These are phyloP conservation scores for Sebastes iracundus DNA, from an alignment of 2,797 vertebrate species.

Conservation along the genomic window DNA sequence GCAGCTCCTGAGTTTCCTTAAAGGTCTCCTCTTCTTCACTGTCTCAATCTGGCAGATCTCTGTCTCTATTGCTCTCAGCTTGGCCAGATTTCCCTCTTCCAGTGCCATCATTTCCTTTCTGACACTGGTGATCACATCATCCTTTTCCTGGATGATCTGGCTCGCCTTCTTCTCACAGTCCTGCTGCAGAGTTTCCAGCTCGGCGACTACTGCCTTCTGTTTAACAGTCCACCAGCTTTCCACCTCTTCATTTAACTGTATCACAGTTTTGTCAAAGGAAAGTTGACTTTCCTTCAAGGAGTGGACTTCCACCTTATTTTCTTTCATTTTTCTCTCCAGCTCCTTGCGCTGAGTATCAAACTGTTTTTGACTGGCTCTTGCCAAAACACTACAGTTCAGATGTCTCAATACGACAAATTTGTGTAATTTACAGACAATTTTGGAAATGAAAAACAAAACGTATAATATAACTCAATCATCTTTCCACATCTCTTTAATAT, in stretches of 20 bases:
- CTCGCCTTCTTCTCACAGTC: background rate
- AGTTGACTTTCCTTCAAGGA: background rate
- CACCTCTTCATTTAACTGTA: background rate
- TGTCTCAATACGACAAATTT: no score
- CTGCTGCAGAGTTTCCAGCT: background rate
- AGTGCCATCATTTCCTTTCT: background rate
- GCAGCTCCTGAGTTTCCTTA: background rate
- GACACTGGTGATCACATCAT: background rate
- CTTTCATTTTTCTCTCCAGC: background rate
- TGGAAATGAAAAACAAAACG: no score
- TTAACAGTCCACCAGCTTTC: background rate
- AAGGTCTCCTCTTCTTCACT: background rate
- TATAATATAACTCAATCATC: background rate
- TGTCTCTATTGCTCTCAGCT: background rate
- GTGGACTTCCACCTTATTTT: background rate
- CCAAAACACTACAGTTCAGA: no score
- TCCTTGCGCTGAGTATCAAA: background rate
- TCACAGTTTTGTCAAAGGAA: background rate
- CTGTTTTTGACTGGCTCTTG: background rate
- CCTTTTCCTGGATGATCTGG: background rate
- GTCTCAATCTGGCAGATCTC: background rate
- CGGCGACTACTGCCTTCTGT: background rate
- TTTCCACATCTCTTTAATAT: background rate
- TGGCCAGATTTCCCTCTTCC: background rate
- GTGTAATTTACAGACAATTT: no score